These are phyloP conservation scores for Misgurnus anguillicaudatus DNA, from an alignment of 2,113 vertebrate genomes.

Conservation along the genomic window DNA sequence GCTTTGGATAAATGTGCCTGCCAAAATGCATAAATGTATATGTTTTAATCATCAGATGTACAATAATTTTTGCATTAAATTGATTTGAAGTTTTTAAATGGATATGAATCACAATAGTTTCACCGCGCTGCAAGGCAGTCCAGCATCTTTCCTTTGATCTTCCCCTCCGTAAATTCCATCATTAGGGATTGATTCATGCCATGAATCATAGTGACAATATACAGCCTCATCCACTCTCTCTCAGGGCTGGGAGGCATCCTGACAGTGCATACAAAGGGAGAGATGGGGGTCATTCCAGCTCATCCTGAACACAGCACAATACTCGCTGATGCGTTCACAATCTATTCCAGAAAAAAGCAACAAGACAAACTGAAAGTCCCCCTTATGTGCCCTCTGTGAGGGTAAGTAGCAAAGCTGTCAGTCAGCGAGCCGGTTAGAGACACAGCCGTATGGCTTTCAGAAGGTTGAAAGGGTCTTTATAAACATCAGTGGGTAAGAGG, in stretches of 20 bases:
- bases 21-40: not conserved
- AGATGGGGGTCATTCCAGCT: constrained; percentile 54
- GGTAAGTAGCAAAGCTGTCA: constrained; percentile 57
- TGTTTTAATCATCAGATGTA: not conserved
- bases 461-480: constrained; percentile 41
- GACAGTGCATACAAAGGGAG: constrained; percentile 51
- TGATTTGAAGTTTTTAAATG: constrained; percentile 7
- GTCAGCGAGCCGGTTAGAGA: constrained; percentile 45
- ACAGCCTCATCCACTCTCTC: constrained; percentile 40
- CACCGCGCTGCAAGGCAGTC: constrained; percentile 5
- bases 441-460: constrained; percentile 4
- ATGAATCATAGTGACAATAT: constrained; percentile 47
- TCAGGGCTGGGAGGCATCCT: constrained; percentile 47
- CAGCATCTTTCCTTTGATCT: constrained; percentile 47
- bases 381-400: constrained; percentile 32
- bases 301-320: constrained; percentile 61
- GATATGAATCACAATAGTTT: constrained; percentile 1
- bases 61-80: not conserved
- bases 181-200: constrained; percentile 37
- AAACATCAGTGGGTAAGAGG: constrained; percentile 17
- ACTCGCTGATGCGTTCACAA: constrained; percentile 58
- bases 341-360: constrained; percentile 62
- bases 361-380: constrained; percentile 62
- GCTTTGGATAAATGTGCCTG: too few relatives aligned
- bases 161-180: constrained; percentile 43